Evolutionary conservation across 2,797 vertebrate genomes (phyloP), one percentile per base, ranked within the genome.

Genomic region (Pogonophryne albipinna): DNA sequence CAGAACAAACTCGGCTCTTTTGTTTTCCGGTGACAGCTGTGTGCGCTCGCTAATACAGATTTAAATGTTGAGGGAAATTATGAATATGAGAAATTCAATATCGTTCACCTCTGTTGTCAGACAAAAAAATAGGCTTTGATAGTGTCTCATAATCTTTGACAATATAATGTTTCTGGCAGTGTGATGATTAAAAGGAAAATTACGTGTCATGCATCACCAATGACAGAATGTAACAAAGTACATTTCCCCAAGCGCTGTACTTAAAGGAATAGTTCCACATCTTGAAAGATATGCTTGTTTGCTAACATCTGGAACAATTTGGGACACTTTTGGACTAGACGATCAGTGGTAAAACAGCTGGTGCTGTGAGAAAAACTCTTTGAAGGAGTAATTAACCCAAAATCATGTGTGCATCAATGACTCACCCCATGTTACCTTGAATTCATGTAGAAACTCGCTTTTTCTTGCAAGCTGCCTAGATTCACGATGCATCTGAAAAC

Each of bases 11-110:
- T 84, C 68, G n/a, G 74, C 75, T 74, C 76, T 60, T 85, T 83
- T 80, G 77, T 82, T 87, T 88, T 79, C 15, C 11, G n/a, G 45
- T 85, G 85, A 85, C 87, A 91, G 82, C 82, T 80, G 76, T 73
- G 63, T 77, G 52, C 17, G 46, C 74, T 71, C 66, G 52, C 73
- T 75, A 79, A 75, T 84, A 71, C 66, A 72, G 50, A 61, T 74
- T 47, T 47, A 75, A 77, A 68, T 55, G 53, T 27, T 66, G 67
- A 73, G 66, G 71, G 71, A 79, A 76, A 76, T 73, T 51, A 82
- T 68, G 66, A 79, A 83, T 76, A 69, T 58, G 55, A 56, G 44
- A 52, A 79, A 84, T 86, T 79, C 66, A 83, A 70, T 73, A 73
- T 71, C 41, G 19, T 52, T 78, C 74, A 47, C 45, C 46, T 64